Evolutionary conservation across 2,888 invertebrate species (phyloP).

Genomic region (Trypoxylon attenuatum): DNA sequence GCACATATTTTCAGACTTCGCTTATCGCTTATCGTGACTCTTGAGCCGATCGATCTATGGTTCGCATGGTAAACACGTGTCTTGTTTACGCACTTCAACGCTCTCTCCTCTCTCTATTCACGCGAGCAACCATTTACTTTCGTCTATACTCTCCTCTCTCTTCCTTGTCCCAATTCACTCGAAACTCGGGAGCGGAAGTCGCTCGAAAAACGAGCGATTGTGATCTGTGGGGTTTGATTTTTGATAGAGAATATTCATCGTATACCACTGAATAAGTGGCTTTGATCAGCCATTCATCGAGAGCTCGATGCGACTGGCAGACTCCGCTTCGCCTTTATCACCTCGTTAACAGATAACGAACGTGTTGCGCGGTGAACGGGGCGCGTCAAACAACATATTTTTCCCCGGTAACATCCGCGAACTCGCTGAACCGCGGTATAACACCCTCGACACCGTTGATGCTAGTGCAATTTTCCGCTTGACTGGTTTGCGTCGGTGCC

Average conservation of each 20-base stretch:
- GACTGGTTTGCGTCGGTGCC: slow-evolving; percentile 33
- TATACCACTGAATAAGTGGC: too few relatives aligned
- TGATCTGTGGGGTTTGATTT: too few relatives aligned
- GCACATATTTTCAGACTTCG: slow-evolving; percentile 19
- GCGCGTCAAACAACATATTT: slow-evolving; percentile 23
- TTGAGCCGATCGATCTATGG: slow-evolving; percentile 48
- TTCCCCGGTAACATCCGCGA: slow-evolving; percentile 12
- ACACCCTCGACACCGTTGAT: slow-evolving; percentile 11
- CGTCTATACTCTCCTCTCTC: not conserved
- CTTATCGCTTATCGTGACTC: slow-evolving; percentile 47
- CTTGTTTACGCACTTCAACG: slow-evolving; percentile 44
- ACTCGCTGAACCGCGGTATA: slow-evolving; percentile 19
- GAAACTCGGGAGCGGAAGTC: too few relatives aligned
- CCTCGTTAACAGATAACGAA: not conserved
- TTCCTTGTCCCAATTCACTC: not conserved
- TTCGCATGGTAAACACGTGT: slow-evolving; percentile 49
- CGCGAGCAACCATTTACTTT: not conserved
- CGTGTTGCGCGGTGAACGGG: not conserved
- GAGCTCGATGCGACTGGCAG: not conserved
- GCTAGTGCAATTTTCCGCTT: slow-evolving; percentile 38
- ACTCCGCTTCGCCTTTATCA: not conserved
- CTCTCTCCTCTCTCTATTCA: slow-evolving; percentile 4
- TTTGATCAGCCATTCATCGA: not conserved
- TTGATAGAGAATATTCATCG: too few relatives aligned
- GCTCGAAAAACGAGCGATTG: too few relatives aligned